Percentiles rank a stretch among this genome's conserved stretches.
phyloP scores from a whole-genome alignment of 2,797 vertebrate species.

The Mycteria americana region DNA sequence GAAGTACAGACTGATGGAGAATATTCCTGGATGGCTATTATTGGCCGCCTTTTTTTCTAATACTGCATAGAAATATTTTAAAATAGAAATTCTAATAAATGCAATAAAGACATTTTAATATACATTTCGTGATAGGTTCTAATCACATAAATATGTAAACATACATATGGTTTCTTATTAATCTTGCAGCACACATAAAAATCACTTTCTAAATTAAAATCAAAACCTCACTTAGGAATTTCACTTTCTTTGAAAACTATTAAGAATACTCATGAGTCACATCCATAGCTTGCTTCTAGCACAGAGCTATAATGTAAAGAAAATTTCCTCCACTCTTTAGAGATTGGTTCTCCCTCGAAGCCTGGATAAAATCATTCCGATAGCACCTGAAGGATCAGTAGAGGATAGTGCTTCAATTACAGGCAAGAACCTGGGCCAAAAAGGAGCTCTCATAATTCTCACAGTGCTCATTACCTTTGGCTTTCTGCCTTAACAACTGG shows the following conservation, averaged over 20 bases:
- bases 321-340: constrained; percentile 64
- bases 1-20: neutral
- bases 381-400: constrained; percentile 80
- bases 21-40: neutral
- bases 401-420: constrained; percentile 78
- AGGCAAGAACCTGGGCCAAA: constrained; percentile 68
- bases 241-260: constrained; percentile 59
- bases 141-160: neutral
- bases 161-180: neutral
- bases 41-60: neutral
- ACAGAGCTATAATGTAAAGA: constrained; percentile 55
- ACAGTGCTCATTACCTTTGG: constrained; percentile 85
- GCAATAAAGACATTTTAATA: neutral
- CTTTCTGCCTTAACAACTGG: constrained; percentile 84
- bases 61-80: neutral
- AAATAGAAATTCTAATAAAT: neutral
- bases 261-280: constrained; percentile 60
- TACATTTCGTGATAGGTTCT: neutral
- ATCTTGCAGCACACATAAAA: constrained; percentile 9
- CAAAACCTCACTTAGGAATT: constrained; percentile 42
- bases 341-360: constrained; percentile 65
- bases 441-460: constrained; percentile 71
- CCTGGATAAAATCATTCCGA: constrained; percentile 74
- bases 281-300: constrained; percentile 55
- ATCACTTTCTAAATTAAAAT: constrained; percentile 47